These are phyloP conservation scores for Agrotis exclamationis DNA, from an alignment of 2,888 invertebrate genomes.

Conservation along the genomic window DNA sequence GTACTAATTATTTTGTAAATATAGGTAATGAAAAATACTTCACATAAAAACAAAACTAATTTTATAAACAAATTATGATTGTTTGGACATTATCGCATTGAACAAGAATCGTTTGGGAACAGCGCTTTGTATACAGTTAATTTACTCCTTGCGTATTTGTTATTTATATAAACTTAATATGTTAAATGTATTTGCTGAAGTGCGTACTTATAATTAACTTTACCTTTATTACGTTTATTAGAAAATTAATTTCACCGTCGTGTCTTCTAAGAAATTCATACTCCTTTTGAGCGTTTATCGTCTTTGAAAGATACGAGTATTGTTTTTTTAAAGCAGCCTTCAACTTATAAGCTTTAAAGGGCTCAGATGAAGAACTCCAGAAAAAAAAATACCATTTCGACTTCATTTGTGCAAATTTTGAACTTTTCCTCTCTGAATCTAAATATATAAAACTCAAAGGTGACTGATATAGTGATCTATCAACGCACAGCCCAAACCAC, in stretches of 20 bases:
- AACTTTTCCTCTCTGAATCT: too few relatives aligned
- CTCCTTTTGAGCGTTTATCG: constrained; percentile 29
- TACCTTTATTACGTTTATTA: constrained; percentile 27
- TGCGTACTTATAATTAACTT: constrained; percentile 31
- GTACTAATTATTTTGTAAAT: background rate
- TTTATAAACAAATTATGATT: constrained; percentile 33
- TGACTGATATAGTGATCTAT: too few relatives aligned
- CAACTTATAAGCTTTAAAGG: too few relatives aligned
- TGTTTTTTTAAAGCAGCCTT: background rate
- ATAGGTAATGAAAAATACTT: background rate
- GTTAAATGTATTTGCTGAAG: constrained; percentile 42
- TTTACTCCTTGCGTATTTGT: constrained; percentile 32
- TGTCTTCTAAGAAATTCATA: constrained; percentile 32
- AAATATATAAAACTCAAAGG: too few relatives aligned
- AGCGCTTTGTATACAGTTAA: constrained; percentile 32
- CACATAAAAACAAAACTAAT: constrained; percentile 10
- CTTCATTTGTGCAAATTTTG: too few relatives aligned
- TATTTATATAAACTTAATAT: constrained; percentile 42
- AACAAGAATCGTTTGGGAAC: constrained; percentile 34
- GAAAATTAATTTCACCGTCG: constrained; percentile 14
- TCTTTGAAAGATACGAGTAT: background rate
- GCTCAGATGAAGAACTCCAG: too few relatives aligned
- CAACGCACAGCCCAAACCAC: too few relatives aligned
- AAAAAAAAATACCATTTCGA: too few relatives aligned
- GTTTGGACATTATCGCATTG: constrained; percentile 16